Evolutionary conservation across 2,113 vertebrate species (phyloP).

Genomic region (Catagonus wagneri): DNA sequence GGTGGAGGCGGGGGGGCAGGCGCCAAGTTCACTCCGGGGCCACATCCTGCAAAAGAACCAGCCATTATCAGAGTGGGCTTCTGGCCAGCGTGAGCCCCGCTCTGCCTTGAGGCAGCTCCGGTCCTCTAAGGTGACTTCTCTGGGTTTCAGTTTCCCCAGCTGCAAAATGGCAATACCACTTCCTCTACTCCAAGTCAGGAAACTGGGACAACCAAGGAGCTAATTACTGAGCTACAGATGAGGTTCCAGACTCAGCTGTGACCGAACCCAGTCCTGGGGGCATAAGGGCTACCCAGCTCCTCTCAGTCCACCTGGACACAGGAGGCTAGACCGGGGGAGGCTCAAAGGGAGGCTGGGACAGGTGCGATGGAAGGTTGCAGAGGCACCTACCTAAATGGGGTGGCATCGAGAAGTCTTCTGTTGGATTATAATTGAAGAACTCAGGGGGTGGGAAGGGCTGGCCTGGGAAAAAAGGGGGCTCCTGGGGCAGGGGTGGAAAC

Average conservation of each 20-base stretch:
- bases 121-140: background rate
- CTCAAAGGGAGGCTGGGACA: background rate
- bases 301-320: background rate
- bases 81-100: background rate
- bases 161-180: background rate
- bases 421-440: constrained; percentile 68
- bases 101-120: background rate
- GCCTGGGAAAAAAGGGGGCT: constrained; percentile 69
- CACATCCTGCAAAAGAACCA: constrained; percentile 81
- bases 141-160: background rate
- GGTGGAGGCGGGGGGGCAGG: constrained; percentile 69
- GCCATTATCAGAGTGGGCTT: constrained; percentile 48
- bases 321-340: background rate
- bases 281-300: background rate
- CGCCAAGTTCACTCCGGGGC: constrained; percentile 72
- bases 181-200: background rate
- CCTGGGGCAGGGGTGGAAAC: constrained; percentile 74
- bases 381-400: constrained; percentile 72
- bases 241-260: background rate
- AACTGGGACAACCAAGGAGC: background rate
- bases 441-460: constrained; percentile 72
- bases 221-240: background rate
- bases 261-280: background rate
- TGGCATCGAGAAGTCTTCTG: constrained; percentile 72
- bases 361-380: background rate